Evolutionary conservation across 2,113 vertebrate species (phyloP).

Genomic region (Nicator chloris): DNA sequence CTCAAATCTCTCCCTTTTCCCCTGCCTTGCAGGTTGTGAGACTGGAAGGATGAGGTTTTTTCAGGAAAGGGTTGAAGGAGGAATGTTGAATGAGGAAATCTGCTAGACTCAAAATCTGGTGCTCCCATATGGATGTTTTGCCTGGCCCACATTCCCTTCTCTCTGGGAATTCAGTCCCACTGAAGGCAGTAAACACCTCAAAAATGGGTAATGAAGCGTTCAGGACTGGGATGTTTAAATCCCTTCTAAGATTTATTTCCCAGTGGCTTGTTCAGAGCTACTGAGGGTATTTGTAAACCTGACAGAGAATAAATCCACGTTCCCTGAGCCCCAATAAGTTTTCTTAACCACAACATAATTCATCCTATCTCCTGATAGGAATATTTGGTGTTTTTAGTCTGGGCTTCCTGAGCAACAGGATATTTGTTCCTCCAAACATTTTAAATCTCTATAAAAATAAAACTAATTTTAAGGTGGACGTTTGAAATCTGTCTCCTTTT

Average conservation of each 20-base stretch:
- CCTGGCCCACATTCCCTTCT: neutral
- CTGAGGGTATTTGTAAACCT: slow-evolving; percentile 1
- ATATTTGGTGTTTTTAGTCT: neutral
- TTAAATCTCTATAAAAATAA: neutral
- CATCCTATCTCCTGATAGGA: neutral
- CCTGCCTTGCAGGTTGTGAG: neutral
- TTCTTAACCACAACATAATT: neutral
- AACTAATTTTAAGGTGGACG: neutral
- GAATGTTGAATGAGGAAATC: neutral
- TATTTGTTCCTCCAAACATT: neutral
- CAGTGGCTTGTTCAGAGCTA: slow-evolving; percentile 14
- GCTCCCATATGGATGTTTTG: neutral
- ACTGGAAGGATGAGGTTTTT: neutral
- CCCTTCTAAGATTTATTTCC: neutral
- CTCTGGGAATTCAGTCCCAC: neutral
- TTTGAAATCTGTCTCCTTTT: neutral
- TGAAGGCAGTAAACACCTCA: slow-evolving; percentile 31
- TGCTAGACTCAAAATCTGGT: neutral
- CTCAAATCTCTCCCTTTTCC: neutral
- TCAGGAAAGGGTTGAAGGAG: neutral
- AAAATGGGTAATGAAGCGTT: neutral
- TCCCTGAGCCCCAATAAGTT: slow-evolving; percentile 9
- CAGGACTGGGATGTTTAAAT: neutral
- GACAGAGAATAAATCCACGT: slow-evolving; percentile 26
- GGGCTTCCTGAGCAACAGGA: neutral